Conservation (phyloP, 2,113 vertebrate species). For the Albula goreensis region DNA sequence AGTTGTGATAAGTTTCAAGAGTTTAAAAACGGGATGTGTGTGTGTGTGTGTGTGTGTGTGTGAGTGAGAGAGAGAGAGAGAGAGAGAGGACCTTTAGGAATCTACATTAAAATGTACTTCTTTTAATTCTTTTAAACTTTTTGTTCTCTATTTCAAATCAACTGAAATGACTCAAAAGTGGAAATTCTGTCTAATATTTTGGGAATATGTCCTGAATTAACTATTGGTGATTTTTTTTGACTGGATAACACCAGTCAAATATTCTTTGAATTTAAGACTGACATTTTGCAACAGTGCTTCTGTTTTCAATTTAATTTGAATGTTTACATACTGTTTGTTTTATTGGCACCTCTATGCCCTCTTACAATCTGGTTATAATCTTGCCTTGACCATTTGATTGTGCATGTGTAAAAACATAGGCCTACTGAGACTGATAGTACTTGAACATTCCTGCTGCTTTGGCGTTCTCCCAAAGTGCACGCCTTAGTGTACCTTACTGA, state of each 20-base stretch:
- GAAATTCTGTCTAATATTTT: not conserved
- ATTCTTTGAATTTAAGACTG: not conserved
- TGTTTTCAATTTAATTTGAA: not conserved
- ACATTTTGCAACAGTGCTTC: not conserved
- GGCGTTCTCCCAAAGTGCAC: conserved; percentile 46
- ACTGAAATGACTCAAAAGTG: not conserved
- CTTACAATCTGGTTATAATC: not conserved
- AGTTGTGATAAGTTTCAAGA: not conserved
- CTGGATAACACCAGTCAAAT: not conserved
- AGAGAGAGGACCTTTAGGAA: not conserved
- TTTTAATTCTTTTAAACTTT: too few species aligned
- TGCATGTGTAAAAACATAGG: not conserved
- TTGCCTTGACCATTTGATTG: not conserved
- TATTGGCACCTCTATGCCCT: not conserved
- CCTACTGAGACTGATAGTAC: not conserved
- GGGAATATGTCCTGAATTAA: not conserved
- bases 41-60: not conserved
- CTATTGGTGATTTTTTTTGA: not conserved
- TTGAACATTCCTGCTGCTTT: conserved; percentile 38
- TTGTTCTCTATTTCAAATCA: too few species aligned
- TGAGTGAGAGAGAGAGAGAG: not conserved
- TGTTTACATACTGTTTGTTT: not conserved
- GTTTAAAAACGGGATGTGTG: not conserved
- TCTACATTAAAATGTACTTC: too few species aligned
- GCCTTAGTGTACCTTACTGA: conserved; percentile 38